Evolutionary conservation across 2,888 invertebrate species (phyloP).

Genomic region (Ochropleura leucogaster): DNA sequence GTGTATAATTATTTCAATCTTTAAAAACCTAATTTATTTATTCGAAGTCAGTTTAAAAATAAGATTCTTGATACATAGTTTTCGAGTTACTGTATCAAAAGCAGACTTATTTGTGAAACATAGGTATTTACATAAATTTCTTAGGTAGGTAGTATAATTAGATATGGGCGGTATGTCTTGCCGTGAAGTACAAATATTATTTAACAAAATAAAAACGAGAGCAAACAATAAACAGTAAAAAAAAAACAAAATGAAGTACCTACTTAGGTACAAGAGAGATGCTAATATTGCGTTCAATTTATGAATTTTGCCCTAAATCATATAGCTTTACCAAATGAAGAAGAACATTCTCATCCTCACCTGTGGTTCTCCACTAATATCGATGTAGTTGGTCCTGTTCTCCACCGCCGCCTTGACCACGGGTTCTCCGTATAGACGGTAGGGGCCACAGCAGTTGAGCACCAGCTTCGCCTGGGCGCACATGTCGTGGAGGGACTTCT

Average conservation of each 20-base stretch:
- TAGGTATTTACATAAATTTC: too few relatives aligned
- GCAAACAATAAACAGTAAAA: too few relatives aligned
- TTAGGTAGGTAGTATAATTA: too few relatives aligned
- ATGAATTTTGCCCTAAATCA: not conserved
- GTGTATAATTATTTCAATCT: not conserved
- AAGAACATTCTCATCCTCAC: conserved; percentile 74
- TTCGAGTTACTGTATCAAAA: too few relatives aligned
- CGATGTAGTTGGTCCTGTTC: conserved; percentile 96
- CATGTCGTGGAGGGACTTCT: conserved; percentile 95
- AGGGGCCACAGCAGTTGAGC: conserved; percentile 98
- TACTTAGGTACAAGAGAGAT: too few relatives aligned
- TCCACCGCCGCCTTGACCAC: conserved; percentile 97
- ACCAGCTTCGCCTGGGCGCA: conserved; percentile 94
- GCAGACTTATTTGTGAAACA: too few relatives aligned
- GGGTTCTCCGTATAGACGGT: conserved; percentile 96
- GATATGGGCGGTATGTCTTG: too few relatives aligned
- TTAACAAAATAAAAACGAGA: too few relatives aligned
- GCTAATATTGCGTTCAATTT: not conserved
- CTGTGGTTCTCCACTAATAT: conserved; percentile 98
- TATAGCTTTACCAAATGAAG: not conserved
- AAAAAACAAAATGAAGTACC: too few relatives aligned
- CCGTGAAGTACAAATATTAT: too few relatives aligned
- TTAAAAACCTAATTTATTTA: not conserved
- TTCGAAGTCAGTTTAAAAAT: not conserved
- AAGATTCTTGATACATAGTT: not conserved